Evolutionary conservation across 2,888 invertebrate species (phyloP), one percentile per base, ranked within the genome.

Genomic region (Lepidochrysops patricia): DNA sequence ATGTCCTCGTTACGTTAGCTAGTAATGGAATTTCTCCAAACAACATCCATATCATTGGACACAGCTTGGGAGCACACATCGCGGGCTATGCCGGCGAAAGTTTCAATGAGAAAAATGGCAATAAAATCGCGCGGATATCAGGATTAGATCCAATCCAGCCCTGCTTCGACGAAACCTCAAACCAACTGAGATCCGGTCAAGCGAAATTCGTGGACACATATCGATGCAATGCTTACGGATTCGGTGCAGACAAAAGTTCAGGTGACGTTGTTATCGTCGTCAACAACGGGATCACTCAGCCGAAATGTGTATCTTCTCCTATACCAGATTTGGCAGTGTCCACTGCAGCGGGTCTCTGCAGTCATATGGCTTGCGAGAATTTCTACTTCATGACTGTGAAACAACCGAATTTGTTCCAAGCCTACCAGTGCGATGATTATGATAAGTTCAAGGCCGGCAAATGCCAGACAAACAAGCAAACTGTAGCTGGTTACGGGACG

Each of bases 131-230:
- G 12, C 76, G 81, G 32, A 80, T 89, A 4, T 82, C 85, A 0
- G 89, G 80, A 2, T 67, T 88, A 4, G 88, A 89, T 57, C 89
- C 88, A 1, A 88, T 88, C 57, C 87, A 87, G 0, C 88, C 89
- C 4, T 89, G 88, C 61, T 89, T 85, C 62, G 75, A 81, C 0
- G 80, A 82, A 0, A 75, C 80, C 1, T 71, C 84, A 43, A 81
- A 89, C 19, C 85, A 91, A 66, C 72, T 93, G 0, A 82, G 90
- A 57, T 80, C 87, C 19, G 86, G 87, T 3, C 90, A 92, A 29
- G 92, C 92, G 0, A 79, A 85, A 0, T 91, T 91, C 67, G 92
- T 92, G 0, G 92, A 92, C 69, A 86, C 90, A 0, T 87, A 92
- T 63, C 92, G 92, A 69, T 92, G 92, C 27, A 91, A 91, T 64